Evolutionary conservation across 2,113 vertebrate species (phyloP).

Genomic region (Peromyscus leucopus): DNA sequence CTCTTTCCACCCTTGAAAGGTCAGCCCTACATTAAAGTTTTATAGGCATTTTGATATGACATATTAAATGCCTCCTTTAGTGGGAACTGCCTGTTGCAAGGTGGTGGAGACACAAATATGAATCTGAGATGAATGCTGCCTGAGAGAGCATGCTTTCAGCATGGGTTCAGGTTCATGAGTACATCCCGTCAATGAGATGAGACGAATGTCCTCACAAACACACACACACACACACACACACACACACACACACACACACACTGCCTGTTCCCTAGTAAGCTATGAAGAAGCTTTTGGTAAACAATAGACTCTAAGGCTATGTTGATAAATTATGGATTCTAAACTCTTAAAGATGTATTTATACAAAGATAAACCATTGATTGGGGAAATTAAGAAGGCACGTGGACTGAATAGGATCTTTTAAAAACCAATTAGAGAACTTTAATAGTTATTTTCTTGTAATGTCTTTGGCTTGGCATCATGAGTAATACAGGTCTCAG

Average conservation of each 20-base stretch:
- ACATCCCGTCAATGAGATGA: neutral
- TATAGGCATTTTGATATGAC: neutral
- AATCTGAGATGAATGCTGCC: neutral
- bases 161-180: neutral
- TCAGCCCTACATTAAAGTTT: neutral
- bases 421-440: neutral
- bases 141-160: neutral
- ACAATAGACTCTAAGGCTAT: neutral
- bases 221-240: neutral
- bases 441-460: neutral
- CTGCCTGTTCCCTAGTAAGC: neutral
- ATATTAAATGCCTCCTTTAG: neutral
- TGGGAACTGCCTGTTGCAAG: neutral
- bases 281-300: neutral
- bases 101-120: neutral
- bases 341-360: neutral
- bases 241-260: neutral
- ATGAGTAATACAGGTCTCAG: neutral
- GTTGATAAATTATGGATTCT: neutral
- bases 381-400: neutral
- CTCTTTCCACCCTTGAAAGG: neutral
- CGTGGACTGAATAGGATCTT: neutral
- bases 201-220: too few relatives aligned
- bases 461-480: neutral
- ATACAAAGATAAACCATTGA: neutral